Evolutionary conservation across 2,113 vertebrate species (phyloP), one percentile per base, ranked within the genome.

Genomic region (Cavia aperea): DNA sequence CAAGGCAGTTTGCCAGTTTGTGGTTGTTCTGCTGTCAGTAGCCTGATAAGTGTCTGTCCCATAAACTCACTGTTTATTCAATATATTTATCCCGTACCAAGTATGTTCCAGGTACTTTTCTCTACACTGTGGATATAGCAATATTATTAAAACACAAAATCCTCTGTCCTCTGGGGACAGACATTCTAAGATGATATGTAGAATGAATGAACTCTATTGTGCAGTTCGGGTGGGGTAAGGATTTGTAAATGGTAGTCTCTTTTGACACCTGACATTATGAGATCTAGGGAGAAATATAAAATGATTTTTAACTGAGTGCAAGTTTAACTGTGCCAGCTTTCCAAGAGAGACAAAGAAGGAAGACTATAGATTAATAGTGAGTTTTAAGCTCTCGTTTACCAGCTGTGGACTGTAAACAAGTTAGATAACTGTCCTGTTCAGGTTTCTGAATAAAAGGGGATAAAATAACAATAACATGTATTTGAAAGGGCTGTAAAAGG

Each of bases 1-100:
- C n/a, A 94, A 93, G 65, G 46, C 83, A 77, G 70, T 29, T 43
- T 92, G 58, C 51, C 62, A 73, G 51, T 79, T 91, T 68, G 63
- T 23, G 70, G 63, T 66, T 75, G 31, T 79, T 81, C 31, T 75
- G 62, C 70, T 91, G 4, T 26, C 66, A 81, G 87, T 16, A 88
- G 92, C 12, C 21, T 46, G 60, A 43, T 86, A 56, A 89, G 23
- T 58, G 54, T 49, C 31, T 82, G 23, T 86, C 58, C 49, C 21
- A 33, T 66, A 33, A 72, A 81, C 56, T 75, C 51, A 88, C 63
- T 68, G 14, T 81, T 24, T 88, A 79, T 33, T 90, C 73, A 88
- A 75, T 78, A 66, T 88, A 93, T 85, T 88, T 85, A 60, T 21
- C 6, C 1, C 84, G 23, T 73, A 85, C 24, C 31, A 77, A 43